phyloP scores from a whole-genome alignment of 2,797 vertebrate species.

The Psittacula echo region DNA sequence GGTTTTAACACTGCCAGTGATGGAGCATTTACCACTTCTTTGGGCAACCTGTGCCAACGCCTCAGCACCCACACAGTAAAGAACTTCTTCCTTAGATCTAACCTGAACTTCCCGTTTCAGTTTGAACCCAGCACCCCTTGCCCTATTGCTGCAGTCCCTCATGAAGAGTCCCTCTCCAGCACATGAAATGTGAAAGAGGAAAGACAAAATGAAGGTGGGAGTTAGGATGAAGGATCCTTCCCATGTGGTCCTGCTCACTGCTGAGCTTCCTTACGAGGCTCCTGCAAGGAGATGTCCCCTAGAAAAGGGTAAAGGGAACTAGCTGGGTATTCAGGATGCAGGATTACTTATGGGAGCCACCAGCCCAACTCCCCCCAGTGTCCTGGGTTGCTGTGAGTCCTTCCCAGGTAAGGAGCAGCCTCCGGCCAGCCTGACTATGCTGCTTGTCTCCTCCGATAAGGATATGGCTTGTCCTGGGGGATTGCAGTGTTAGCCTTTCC shows the following conservation, averaged over 20 bases:
- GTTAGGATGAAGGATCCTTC: neutral
- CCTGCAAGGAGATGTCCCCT: neutral
- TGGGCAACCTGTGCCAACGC: too few species aligned
- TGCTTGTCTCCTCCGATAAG: neutral
- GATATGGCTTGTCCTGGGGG: neutral
- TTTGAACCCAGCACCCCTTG: too few species aligned
- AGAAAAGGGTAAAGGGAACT: neutral
- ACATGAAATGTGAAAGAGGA: neutral
- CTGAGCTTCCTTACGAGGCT: rapidly evolving
- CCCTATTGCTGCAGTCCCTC: too few species aligned
- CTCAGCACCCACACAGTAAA: too few species aligned
- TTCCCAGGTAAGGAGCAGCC: neutral
- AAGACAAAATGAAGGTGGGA: neutral
- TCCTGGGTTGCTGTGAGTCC: neutral
- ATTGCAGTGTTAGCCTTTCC: neutral
- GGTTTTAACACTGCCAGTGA: too few species aligned
- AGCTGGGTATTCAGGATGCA: neutral
- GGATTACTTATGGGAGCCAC: neutral
- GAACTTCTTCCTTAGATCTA: too few species aligned
- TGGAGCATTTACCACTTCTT: too few species aligned
- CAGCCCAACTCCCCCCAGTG: neutral
- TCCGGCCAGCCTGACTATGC: neutral
- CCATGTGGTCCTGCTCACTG: rapidly evolving
- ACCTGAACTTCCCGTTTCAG: too few species aligned
- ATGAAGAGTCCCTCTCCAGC: too few species aligned